Conservation (phyloP, 2,888 invertebrate species). For the Periphyllus acericola region DNA sequence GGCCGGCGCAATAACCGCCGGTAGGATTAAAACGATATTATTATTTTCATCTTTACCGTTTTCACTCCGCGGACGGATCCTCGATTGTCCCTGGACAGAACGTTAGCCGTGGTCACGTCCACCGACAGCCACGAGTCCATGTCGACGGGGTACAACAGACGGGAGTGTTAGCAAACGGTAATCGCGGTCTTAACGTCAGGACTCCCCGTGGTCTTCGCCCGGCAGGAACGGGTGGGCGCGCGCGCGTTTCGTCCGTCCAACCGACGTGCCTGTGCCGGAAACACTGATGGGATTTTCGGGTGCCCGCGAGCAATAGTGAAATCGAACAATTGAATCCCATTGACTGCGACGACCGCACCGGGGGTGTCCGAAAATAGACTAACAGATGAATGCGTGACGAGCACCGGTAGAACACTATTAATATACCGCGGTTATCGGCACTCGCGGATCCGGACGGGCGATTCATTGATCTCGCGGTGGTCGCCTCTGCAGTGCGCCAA, state of each 20-base stretch:
- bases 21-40: not conserved
- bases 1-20: too few species aligned
- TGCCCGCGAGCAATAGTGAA: not conserved
- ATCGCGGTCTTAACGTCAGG: too few species aligned
- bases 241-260: not conserved
- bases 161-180: not conserved
- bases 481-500: not conserved
- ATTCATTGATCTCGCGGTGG: not conserved
- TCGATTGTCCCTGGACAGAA: slow-evolving; percentile 76
- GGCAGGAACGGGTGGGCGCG: too few species aligned
- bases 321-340: slow-evolving; percentile 51
- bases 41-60: slow-evolving; percentile 66
- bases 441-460: not conserved
- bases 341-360: not conserved
- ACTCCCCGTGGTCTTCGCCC: too few species aligned
- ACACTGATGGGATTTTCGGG: slow-evolving; percentile 47
- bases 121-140: slow-evolving; percentile 82
- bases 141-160: not conserved
- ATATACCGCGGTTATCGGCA: slow-evolving; percentile 31
- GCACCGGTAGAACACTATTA: slow-evolving; percentile 54
- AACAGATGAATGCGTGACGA: not conserved
- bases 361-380: slow-evolving; percentile 50
- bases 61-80: slow-evolving; percentile 68
- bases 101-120: slow-evolving; percentile 74
- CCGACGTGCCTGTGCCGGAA: slow-evolving; percentile 18